Evolutionary conservation across 2,113 vertebrate species (phyloP), one percentile per base, ranked within the genome.

Genomic region (Pomatostomus ruficeps): DNA sequence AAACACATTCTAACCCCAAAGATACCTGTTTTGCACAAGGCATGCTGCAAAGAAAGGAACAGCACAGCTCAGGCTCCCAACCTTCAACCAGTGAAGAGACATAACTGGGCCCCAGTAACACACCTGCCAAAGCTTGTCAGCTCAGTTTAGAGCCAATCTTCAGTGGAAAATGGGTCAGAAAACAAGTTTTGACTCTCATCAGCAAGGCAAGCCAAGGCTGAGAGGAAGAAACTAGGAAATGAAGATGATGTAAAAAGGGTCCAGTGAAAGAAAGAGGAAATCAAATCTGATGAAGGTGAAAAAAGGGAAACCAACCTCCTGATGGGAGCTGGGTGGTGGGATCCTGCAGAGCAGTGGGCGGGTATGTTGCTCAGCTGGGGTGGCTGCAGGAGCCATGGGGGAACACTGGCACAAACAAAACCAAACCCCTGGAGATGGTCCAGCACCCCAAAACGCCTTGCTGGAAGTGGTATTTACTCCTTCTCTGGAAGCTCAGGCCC

Each of bases 321-420:
- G 22, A 9, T 2, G 8, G 70, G 42, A 91, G 22, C 38, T 42
- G 66, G n/a, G 9, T 25, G 61, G 31, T 61, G n/a, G 40, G 18
- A 46, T 11, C 26, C 42, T 3, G 1, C 28, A 62, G 46, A 68
- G 51, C 42, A 33, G 23, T 2, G 23, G 21, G 12, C 38, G 29
- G 38, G 72, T 35, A 74, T 16, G 12, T 1, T 29, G 24, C n/a
- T 72, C 0, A 4, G 28, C 12, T 1, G 1, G 31, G 48, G 8
- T 10, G 19, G 25, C n/a, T 3, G 0, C 3, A 4, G 33, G 29
- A 73, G 1, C 12, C 36, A 5, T 7, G 19, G 38, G 15, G 9
- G 4, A 38, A 7, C 29, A 2, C 7, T 2, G 35, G 33, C 40
- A 51, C 59, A n/a, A 71, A 22, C 18, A n/a, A 43, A 83, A 6